phyloP scores from a whole-genome alignment of 2,113 vertebrate species.

The Kryptolebias marmoratus region DNA sequence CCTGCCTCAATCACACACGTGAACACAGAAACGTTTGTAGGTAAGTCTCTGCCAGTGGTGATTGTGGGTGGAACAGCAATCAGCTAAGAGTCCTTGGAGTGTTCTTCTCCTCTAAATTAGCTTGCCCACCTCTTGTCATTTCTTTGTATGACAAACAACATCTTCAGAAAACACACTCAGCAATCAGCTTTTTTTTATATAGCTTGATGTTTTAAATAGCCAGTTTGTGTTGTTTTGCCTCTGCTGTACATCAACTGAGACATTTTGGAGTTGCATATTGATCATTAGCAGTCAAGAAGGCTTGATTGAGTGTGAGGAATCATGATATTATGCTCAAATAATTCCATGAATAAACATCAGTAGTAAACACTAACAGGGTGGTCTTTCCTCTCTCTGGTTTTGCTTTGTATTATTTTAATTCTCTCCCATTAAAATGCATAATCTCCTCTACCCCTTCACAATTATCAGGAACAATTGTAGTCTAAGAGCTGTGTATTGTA shows the following conservation, averaged over 20 bases:
- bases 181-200: conserved; percentile 72
- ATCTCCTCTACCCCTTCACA: conserved; percentile 66
- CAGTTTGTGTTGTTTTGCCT: conserved; percentile 60
- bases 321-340: conserved; percentile 48
- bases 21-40: background rate
- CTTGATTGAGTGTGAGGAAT: conserved; percentile 58
- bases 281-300: conserved; percentile 68
- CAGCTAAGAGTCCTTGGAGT: conserved; percentile 49
- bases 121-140: conserved; percentile 35
- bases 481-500: conserved; percentile 76
- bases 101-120: conserved; percentile 59
- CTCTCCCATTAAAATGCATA: conserved; percentile 73
- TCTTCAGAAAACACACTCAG: conserved; percentile 51
- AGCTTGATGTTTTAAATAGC: conserved; percentile 50
- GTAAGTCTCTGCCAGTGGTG: conserved; percentile 21
- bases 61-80: conserved; percentile 60
- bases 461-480: conserved; percentile 69
- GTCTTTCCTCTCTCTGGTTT: conserved; percentile 31
- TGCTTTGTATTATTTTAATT: conserved; percentile 53
- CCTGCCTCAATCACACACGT: background rate
- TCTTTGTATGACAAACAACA: conserved; percentile 55
- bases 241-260: conserved; percentile 31
- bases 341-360: conserved; percentile 65
- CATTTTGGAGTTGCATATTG: conserved; percentile 56
- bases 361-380: conserved; percentile 50